These are phyloP conservation scores for Rhyacophila evoluta DNA, from an alignment of 2,888 invertebrate genomes.

Conservation along the genomic window DNA sequence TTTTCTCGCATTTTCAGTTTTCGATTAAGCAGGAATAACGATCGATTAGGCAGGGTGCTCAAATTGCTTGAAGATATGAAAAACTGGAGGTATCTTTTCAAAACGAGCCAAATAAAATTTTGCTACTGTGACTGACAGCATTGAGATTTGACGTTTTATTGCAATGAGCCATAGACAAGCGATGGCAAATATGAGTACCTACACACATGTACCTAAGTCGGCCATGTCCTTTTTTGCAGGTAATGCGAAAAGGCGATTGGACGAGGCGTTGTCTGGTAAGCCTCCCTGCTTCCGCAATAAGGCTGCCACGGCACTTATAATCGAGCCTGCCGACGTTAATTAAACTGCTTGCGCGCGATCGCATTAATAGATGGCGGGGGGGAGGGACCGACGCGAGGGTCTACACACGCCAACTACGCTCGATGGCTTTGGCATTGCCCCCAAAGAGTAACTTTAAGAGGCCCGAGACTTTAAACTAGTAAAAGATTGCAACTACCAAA, in stretches of 20 bases:
- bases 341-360: constrained; percentile 50
- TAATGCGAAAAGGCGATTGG: constrained; percentile 44
- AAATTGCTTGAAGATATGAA: too few relatives aligned
- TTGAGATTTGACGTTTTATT: neutral
- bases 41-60: too few relatives aligned
- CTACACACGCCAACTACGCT: constrained; percentile 10
- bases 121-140: neutral
- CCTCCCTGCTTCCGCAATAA: constrained; percentile 24
- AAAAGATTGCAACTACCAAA: neutral
- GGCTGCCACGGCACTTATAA: constrained; percentile 24
- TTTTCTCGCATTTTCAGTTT: too few relatives aligned
- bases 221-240: constrained; percentile 38
- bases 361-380: constrained; percentile 50
- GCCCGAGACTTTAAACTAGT: neutral
- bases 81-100: too few relatives aligned
- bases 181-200: neutral
- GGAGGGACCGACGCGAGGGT: constrained; percentile 34
- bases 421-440: neutral
- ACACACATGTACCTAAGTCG: neutral
- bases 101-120: too few relatives aligned
- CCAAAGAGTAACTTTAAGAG: neutral
- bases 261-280: constrained; percentile 33
- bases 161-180: neutral
- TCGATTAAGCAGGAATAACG: too few relatives aligned
- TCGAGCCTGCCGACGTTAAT: constrained; percentile 48